Evolutionary conservation across 2,888 invertebrate species (phyloP), one percentile per base, ranked within the genome.

Genomic region (Volucella zonaria): DNA sequence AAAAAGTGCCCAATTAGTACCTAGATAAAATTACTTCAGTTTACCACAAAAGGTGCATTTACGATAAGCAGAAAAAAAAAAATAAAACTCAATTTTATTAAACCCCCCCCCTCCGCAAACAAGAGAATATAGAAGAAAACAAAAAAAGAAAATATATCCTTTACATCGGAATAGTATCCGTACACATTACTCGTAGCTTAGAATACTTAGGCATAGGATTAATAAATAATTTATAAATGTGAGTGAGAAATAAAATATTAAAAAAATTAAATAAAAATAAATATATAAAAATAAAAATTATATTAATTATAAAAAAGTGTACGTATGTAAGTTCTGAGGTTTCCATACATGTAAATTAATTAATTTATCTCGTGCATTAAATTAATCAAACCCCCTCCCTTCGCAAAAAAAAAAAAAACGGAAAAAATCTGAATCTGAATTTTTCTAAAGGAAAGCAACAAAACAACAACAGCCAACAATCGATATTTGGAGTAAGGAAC

Each of bases 401-500:
- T 6, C 6, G 6, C 31, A 6, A 31, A 4, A 31, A 31, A 31
- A 31, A 23, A 23, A 23, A 23, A 31, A 31, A 6, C 1, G 6
- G 38, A 58, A 23, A 1, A 14, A 49, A 49, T 49, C 23, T 23
- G 4, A 23, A 23, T 23, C 23, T 23, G 23, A n/a, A 49, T 49
- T 3, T 49, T n/a, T 12, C 14, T 49, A 14, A n/a, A 8, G 8
- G 14, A 49, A 18, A 47, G 51, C 45, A 11, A 31, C 43, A 61
- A 47, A 82, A 58, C 49, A 56, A 10, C 61, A 15, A 4, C 23
- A 31, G 0, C 43, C 42, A 62, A 70, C 23, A 79, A 83, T 79
- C 83, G 83, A 75, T 75, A 80, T 40, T 31, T 71, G 83, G 83
- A 79, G 70, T 75, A 79, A 79, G 79, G 67, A 83, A 76, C 67